Percentiles rank a stretch among this genome's conserved stretches.
phyloP scores from a whole-genome alignment of 2,888 invertebrate genomes.

The Carterocephalus palaemon region DNA sequence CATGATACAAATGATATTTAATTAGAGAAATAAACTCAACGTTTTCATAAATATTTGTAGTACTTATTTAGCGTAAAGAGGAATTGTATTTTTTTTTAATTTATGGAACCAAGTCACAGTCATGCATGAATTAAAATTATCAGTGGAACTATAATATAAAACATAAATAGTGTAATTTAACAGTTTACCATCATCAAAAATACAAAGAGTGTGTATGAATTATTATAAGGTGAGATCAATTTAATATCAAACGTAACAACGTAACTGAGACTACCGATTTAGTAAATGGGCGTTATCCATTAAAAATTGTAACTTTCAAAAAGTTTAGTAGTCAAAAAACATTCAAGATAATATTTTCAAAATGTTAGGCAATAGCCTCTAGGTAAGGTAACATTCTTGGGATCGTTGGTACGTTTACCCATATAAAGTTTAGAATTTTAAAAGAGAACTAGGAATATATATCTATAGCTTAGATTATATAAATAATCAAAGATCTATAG shows the following conservation, averaged over 20 bases:
- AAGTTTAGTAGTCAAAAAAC: slow-evolving; percentile 43
- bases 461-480: too few relatives aligned
- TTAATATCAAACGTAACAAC: slow-evolving; percentile 34
- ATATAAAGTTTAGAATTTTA: neutral
- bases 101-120: too few relatives aligned
- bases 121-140: too few relatives aligned
- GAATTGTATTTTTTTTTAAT: too few relatives aligned
- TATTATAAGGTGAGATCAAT: slow-evolving; percentile 4
- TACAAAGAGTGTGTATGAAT: too few relatives aligned
- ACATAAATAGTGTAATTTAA: too few relatives aligned
- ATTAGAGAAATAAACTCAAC: slow-evolving; percentile 5
- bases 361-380: neutral
- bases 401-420: neutral
- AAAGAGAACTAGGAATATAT: too few relatives aligned
- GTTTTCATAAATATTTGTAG: too few relatives aligned
- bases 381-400: too few relatives aligned
- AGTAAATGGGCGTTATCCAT: slow-evolving; percentile 53
- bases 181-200: too few relatives aligned
- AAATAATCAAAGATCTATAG: too few relatives aligned
- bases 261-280: slow-evolving; percentile 36
- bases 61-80: neutral
- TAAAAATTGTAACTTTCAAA: slow-evolving; percentile 59
- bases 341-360: slow-evolving; percentile 14
- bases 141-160: too few relatives aligned
- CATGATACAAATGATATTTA: slow-evolving; percentile 7